These are phyloP conservation scores for Oryzias curvinotus DNA, from an alignment of 2,113 vertebrate genomes.

Conservation along the genomic window DNA sequence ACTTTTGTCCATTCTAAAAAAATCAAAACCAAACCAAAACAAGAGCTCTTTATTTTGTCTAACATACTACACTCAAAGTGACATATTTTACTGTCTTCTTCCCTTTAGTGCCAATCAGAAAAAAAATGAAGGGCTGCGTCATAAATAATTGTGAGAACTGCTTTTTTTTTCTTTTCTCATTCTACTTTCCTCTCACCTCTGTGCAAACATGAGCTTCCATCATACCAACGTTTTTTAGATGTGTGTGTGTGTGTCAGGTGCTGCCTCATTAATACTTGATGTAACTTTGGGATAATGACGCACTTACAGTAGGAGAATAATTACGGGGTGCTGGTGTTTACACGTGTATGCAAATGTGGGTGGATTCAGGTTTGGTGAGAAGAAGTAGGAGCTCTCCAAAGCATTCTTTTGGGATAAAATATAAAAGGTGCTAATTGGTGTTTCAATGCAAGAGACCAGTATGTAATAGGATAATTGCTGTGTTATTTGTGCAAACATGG, in stretches of 20 bases:
- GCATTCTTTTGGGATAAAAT: constrained; percentile 12
- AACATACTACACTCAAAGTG: not conserved
- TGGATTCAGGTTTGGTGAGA: constrained; percentile 6
- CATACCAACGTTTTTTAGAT: constrained; percentile 23
- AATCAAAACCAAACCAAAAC: too few species aligned
- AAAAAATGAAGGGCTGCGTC: constrained; percentile 4
- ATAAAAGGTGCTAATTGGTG: constrained; percentile 15
- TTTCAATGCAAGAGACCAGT: constrained; percentile 38
- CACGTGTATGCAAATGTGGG: constrained; percentile 11
- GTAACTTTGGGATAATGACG: constrained; percentile 40
- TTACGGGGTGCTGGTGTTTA: not conserved
- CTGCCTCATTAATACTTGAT: constrained; percentile 57
- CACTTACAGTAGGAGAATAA: constrained; percentile 18
- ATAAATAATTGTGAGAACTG: constrained; percentile 33
- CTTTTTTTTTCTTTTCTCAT: constrained; percentile 20
- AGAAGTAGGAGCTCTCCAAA: not conserved
- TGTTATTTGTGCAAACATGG: constrained; percentile 4
- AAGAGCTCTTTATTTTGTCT: not conserved
- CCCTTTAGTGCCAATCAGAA: constrained; percentile 7
- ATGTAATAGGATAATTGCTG: constrained; percentile 18
- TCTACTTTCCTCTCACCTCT: constrained; percentile 32
- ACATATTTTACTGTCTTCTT: not conserved
- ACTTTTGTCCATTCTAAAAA: too few species aligned
- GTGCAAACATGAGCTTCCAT: constrained; percentile 51
- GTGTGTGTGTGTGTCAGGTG: constrained; percentile 48